Evolutionary conservation across 1,140 invertebrate genomes (phyloP), one percentile per base, ranked within the genome.

Genomic region (Amyelois transitella): DNA sequence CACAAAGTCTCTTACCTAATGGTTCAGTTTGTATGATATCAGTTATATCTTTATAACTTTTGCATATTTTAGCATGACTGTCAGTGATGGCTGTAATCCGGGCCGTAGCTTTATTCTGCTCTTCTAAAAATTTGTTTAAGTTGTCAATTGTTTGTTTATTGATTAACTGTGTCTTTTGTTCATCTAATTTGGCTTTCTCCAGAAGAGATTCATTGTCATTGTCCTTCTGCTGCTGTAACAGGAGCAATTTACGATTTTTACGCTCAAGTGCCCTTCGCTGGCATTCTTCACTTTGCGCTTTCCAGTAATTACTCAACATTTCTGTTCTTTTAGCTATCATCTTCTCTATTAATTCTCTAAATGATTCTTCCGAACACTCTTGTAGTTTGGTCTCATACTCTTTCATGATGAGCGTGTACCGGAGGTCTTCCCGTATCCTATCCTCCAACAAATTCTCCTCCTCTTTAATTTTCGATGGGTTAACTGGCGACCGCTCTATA

Each of bases 51-150:
- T 81, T 77, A 48, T 84, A 88, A 52, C 74, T 72, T 44, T 77
- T 69, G 55, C 72, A 81, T 50, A 88, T 79, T 66, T 81, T 80
- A 5, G 77, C 77, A 43, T 87, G 77, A 60, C 81, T 86, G 24
- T 76, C 71, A 48, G 82, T 88, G 12, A 89, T 75, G 5, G 72
- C 51, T 14, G 82, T 77, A 65, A 86, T 81, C 45, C 82, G 65
- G 12, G 71, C 73, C 1, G 80, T 79, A 3, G 80, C 81, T 66
- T 71, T 80, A 50, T 88, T 86, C 61, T 88, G 84, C 66, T 88
- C 86, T 56, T 88, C 85, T 18, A 88, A 65, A 38, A 88, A 75
- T 72, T 60, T 77, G 51, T 86, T 88, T 81, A 88, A 87, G 38
- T 82, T 88, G 25, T 88, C 84, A 44, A 84, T 77, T 20, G 74